These are phyloP conservation scores for Campylomormyrus tamandua DNA, from an alignment of 2,113 vertebrate genomes.

Conservation along the genomic window DNA sequence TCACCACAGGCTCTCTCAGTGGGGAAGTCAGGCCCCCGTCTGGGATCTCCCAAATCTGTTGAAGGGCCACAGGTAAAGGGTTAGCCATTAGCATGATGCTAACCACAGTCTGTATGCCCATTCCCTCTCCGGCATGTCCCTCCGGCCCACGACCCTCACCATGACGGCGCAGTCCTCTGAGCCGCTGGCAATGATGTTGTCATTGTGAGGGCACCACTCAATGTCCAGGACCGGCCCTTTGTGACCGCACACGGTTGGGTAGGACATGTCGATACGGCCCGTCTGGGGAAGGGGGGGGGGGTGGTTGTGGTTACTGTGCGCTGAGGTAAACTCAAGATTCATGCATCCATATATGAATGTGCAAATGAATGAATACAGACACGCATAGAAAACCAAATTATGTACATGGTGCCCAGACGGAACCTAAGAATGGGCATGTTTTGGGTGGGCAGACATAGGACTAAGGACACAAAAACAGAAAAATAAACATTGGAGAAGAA, in stretches of 20 bases:
- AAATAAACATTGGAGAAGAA: not conserved
- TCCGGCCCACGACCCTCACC: conserved; percentile 44
- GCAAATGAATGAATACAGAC: not conserved
- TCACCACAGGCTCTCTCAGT: conserved; percentile 71
- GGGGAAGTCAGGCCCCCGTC: conserved; percentile 63
- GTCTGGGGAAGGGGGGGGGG: conserved; percentile 52
- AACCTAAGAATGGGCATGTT: not conserved
- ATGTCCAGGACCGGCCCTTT: conserved; percentile 81
- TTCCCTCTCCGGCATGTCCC: not conserved
- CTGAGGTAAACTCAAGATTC: not conserved
- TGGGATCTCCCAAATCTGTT: conserved; percentile 82
- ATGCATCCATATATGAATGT: not conserved
- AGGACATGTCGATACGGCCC: conserved; percentile 77
- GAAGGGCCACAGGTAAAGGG: not conserved
- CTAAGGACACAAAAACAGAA: not conserved
- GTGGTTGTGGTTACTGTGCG: not conserved
- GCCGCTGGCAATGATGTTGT: conserved; percentile 81
- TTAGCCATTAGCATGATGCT: not conserved
- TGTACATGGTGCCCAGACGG: not conserved
- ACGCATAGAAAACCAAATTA: not conserved
- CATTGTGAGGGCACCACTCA: conserved; percentile 83
- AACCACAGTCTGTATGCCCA: not conserved
- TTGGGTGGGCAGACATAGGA: not conserved
- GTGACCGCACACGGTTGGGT: conserved; percentile 76
- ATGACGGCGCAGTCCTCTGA: conserved; percentile 85